A percentile compares a stretch with the other conserved stretches of the same genome.
phyloP scores from a whole-genome alignment of 2,888 invertebrate genomes.

The Cepaea hortensis region DNA sequence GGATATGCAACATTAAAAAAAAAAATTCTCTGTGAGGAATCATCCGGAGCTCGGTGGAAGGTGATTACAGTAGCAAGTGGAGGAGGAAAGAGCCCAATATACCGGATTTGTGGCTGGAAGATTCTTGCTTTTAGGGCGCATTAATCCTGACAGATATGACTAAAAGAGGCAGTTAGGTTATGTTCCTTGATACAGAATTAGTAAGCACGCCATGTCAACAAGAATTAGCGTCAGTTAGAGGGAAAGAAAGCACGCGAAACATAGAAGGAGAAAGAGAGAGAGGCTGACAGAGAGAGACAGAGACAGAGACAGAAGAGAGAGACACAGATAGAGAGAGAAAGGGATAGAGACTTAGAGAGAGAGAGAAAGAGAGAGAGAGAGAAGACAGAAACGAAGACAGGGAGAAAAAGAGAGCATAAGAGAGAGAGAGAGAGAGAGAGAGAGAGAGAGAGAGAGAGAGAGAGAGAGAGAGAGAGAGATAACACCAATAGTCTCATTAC shows the following conservation, averaged over 20 bases:
- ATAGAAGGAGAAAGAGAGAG: not conserved
- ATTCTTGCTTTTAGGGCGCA: no score
- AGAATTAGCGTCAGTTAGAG: not conserved
- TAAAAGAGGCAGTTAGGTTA: no score
- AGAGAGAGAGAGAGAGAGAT: constrained; percentile 8
- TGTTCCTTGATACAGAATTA: no score
- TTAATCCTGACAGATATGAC: no score
- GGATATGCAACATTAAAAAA: no score
- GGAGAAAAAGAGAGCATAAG: constrained; percentile 3
- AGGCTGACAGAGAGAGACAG: not conserved
- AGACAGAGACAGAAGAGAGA: not conserved
- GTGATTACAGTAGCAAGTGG: no score
- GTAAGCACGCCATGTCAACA: no score
- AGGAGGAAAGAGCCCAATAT: no score
- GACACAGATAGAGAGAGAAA: not conserved
- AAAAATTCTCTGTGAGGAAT: no score
- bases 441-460: not conserved
- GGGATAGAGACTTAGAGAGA: not conserved
- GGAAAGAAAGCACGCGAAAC: not conserved
- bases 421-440: not conserved
- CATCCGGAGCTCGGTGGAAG: no score
- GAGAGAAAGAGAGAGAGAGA: not conserved
- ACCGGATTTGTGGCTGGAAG: no score
- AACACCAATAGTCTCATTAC: not conserved
- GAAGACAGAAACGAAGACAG: not conserved